Conservation (phyloP, 2,113 vertebrate species). For the Limanda limanda region DNA sequence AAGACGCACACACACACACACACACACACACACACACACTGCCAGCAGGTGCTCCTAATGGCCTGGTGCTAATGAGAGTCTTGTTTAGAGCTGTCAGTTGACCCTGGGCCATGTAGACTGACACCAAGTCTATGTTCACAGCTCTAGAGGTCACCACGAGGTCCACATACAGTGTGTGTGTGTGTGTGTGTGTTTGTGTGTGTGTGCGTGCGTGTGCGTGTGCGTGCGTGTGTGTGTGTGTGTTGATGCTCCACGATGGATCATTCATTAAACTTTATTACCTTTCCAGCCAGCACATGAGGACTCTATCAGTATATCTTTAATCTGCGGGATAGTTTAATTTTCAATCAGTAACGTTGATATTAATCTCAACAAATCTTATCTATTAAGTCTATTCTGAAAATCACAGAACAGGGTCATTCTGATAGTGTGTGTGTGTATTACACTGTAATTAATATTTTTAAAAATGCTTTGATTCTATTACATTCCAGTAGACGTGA, state of each 20-base stretch:
- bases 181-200: not conserved
- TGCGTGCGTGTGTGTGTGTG: not conserved
- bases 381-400: constrained; percentile 24
- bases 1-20: constrained; percentile 5
- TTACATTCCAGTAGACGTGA: no score
- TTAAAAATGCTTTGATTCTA: no score
- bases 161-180: constrained; percentile 1
- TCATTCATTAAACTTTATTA: constrained; percentile 41
- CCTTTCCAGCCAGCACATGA: constrained; percentile 23
- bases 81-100: constrained; percentile 77
- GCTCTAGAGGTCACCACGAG: constrained; percentile 59
- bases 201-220: constrained; percentile 6
- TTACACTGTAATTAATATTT: no score
- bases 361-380: constrained; percentile 38
- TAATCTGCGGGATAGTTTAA: constrained; percentile 34
- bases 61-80: constrained; percentile 77
- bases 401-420: constrained; percentile 13
- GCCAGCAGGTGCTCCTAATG: constrained; percentile 63
- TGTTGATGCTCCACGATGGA: not conserved
- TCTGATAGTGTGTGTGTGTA: not conserved
- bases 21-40: constrained; percentile 20
- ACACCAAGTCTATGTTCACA: constrained; percentile 65
- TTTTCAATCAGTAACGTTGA: constrained; percentile 51
- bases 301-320: constrained; percentile 35
- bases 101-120: constrained; percentile 63